Conservation (phyloP, 2,797 vertebrate species). For the Bradypodion pumilum region DNA sequence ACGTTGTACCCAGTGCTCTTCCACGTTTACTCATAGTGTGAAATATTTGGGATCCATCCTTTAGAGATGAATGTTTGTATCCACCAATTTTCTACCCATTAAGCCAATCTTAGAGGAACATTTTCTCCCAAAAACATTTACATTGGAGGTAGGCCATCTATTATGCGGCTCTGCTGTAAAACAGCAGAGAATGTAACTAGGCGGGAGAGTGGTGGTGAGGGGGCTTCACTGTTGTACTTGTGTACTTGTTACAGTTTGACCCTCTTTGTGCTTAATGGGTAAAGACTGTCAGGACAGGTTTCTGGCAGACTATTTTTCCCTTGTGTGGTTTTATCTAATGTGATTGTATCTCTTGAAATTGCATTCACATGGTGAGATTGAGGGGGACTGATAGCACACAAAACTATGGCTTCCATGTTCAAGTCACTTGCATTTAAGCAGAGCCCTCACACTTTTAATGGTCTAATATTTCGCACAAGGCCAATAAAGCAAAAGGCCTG, state of each 20-base stretch:
- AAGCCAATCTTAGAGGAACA: background rate
- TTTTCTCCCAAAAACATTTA: background rate
- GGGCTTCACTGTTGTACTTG: too few species aligned
- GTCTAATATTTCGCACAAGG: background rate
- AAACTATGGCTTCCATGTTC: background rate
- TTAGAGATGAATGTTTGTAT: constrained; percentile 7
- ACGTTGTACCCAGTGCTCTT: background rate
- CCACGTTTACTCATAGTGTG: background rate
- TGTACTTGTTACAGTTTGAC: background rate
- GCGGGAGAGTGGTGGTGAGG: too few species aligned
- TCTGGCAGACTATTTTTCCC: background rate
- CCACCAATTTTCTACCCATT: constrained; percentile 8
- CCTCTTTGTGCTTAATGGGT: background rate
- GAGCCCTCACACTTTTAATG: background rate
- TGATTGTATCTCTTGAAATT: background rate
- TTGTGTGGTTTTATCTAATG: background rate
- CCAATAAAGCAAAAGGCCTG: background rate
- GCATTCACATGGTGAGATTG: background rate
- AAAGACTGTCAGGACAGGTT: background rate
- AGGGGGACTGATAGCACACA: background rate
- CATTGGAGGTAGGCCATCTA: background rate
- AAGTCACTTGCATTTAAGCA: background rate
- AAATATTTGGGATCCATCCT: constrained; percentile 4
- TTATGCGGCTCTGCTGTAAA: background rate
- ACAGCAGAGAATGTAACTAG: background rate